These are phyloP conservation scores for Strix aluco DNA, from an alignment of 2,113 vertebrate species.

Conservation along the genomic window DNA sequence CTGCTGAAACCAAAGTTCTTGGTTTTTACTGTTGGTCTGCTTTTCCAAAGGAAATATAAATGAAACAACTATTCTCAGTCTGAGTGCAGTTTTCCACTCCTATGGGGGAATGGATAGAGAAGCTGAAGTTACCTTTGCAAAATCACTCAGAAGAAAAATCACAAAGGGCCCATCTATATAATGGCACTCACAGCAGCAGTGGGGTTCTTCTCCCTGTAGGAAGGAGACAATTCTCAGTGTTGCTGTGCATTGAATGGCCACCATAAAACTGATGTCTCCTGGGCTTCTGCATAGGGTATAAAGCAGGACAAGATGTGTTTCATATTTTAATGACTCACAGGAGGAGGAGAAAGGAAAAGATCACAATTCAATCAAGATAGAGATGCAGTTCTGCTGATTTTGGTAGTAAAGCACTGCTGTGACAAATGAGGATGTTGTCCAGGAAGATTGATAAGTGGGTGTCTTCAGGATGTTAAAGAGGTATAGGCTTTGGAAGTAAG, in stretches of 20 bases:
- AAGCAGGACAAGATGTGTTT: not conserved
- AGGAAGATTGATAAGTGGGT: rapidly evolving
- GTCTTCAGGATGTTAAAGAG: not conserved
- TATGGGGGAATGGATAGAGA: not conserved
- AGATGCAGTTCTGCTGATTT: not conserved
- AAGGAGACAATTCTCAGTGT: not conserved
- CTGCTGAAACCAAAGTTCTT: not conserved
- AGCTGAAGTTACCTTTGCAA: not conserved
- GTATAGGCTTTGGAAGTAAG: not conserved
- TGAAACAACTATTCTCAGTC: not conserved
- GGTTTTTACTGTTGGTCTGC: not conserved
- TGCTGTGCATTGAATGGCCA: not conserved
- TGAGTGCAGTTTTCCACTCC: not conserved
- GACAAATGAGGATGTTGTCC: too few species aligned
- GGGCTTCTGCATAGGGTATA: rapidly evolving
- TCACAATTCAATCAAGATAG: not conserved
- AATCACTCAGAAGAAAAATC: not conserved
- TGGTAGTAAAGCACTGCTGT: not conserved
- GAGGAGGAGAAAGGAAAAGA: not conserved
- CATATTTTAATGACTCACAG: not conserved
- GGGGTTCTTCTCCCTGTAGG: not conserved
- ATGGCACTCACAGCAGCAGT: not conserved
- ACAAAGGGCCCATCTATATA: rapidly evolving
- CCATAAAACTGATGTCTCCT: not conserved
- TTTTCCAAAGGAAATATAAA: not conserved